Conservation (phyloP, 2,888 invertebrate species). For the Odontothrips loti region DNA sequence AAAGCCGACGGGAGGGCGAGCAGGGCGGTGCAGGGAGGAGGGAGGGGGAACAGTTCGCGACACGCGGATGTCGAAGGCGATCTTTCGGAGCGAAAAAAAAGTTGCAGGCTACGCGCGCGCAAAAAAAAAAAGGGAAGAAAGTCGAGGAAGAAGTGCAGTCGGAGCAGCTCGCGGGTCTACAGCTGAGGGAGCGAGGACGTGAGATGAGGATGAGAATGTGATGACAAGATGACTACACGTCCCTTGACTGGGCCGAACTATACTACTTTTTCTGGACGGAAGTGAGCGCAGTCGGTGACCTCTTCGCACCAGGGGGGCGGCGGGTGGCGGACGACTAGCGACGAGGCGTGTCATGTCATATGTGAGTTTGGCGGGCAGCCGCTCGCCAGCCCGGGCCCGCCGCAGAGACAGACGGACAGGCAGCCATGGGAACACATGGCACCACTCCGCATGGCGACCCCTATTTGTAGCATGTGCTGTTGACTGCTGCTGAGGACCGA, state of each 20-base stretch:
- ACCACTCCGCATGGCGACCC: conserved; percentile 7
- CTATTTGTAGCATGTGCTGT: conserved; percentile 22
- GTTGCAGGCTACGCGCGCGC: too few relatives aligned
- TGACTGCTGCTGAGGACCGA: neutral
- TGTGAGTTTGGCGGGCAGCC: too few relatives aligned
- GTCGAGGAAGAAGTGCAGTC: neutral
- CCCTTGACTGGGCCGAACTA: too few relatives aligned
- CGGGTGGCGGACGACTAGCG: neutral
- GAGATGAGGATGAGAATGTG: neutral
- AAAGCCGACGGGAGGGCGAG: neutral
- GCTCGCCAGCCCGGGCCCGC: neutral
- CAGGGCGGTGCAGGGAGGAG: neutral
- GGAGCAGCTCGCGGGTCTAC: neutral
- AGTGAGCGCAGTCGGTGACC: too few relatives aligned
- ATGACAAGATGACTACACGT: neutral
- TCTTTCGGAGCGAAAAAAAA: too few relatives aligned
- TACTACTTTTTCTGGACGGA: too few relatives aligned
- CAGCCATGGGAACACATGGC: conserved; percentile 7
- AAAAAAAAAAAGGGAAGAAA: neutral
- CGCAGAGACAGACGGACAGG: neutral
- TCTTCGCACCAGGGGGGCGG: too few relatives aligned
- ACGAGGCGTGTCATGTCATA: neutral
- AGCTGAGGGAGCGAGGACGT: too few relatives aligned
- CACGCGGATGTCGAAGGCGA: neutral
- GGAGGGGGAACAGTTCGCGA: neutral